phyloP scores from a whole-genome alignment of 2,113 vertebrate genomes.

The Myotis lucifugus region DNA sequence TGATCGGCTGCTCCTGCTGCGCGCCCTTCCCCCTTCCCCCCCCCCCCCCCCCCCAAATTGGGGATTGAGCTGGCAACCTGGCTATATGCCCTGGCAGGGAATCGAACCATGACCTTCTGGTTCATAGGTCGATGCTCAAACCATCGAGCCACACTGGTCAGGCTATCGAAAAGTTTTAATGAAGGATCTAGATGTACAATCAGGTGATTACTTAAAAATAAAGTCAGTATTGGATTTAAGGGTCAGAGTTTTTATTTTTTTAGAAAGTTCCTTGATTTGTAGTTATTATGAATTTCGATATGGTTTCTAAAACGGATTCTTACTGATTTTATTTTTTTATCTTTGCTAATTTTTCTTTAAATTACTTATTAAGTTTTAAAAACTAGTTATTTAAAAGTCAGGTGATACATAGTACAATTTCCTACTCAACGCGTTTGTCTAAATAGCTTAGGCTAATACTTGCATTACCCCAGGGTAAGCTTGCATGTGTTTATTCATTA shows the following conservation, averaged over 20 bases:
- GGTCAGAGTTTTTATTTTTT: not conserved
- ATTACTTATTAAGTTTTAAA: not conserved
- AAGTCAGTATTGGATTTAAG: not conserved
- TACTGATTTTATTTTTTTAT: not conserved
- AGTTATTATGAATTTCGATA: not conserved
- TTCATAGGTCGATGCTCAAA: too few relatives aligned
- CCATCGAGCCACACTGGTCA: too few relatives aligned
- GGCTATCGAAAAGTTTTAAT: not conserved
- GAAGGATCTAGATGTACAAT: not conserved
- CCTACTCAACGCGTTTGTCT: not conserved
- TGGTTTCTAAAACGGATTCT: not conserved
- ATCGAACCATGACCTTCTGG: too few relatives aligned
- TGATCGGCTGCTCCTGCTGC: too few relatives aligned
- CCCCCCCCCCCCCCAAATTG: too few relatives aligned
- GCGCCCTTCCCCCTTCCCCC: accelerated
- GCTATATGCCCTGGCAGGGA: too few relatives aligned
- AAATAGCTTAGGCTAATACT: not conserved
- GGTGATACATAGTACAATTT: not conserved
- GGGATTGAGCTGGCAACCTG: too few relatives aligned
- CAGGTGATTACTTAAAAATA: not conserved
- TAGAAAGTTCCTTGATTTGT: not conserved
- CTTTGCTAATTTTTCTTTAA: not conserved
- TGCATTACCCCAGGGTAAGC: not conserved
- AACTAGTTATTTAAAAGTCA: not conserved
- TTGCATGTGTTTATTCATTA: not conserved